A percentile compares a stretch with the other conserved stretches of the same genome.
phyloP scores from a whole-genome alignment of 2,113 vertebrate species.

The Passer montanus region DNA sequence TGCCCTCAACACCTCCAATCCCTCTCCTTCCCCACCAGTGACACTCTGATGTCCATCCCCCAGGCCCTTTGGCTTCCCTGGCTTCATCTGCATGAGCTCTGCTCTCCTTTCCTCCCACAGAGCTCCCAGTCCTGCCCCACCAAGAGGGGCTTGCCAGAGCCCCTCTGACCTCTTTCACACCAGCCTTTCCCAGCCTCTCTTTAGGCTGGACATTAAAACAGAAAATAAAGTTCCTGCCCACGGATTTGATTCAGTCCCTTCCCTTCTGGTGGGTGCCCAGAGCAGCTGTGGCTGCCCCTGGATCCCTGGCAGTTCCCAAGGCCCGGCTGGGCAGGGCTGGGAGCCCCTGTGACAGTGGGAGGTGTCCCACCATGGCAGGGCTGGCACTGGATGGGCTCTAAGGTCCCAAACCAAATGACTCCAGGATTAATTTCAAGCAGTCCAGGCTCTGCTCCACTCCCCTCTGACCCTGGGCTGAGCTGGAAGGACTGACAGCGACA shows the following conservation, averaged over 20 bases:
- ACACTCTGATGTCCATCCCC: not conserved
- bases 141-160: not conserved
- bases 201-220: not conserved
- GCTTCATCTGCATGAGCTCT: not conserved
- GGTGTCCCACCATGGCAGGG: not conserved
- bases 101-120: not conserved
- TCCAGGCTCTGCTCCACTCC: not conserved
- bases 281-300: not conserved
- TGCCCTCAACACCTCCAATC: not conserved
- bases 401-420: not conserved
- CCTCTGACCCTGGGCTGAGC: fast-evolving
- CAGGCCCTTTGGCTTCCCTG: not conserved
- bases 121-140: not conserved
- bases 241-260: not conserved
- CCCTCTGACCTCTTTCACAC: not conserved
- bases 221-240: not conserved
- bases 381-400: not conserved
- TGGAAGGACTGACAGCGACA: not conserved
- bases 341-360: not conserved
- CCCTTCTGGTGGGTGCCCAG: not conserved
- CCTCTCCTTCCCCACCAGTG: not conserved
- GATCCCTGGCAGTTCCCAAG: not conserved
- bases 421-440: not conserved
- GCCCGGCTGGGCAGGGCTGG: not conserved
- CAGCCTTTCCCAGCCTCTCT: not conserved